Percentiles rank a stretch among this genome's conserved stretches.
Evolutionary conservation across 2,797 vertebrate species (phyloP).

Genomic region (Rhinogobio ventralis): DNA sequence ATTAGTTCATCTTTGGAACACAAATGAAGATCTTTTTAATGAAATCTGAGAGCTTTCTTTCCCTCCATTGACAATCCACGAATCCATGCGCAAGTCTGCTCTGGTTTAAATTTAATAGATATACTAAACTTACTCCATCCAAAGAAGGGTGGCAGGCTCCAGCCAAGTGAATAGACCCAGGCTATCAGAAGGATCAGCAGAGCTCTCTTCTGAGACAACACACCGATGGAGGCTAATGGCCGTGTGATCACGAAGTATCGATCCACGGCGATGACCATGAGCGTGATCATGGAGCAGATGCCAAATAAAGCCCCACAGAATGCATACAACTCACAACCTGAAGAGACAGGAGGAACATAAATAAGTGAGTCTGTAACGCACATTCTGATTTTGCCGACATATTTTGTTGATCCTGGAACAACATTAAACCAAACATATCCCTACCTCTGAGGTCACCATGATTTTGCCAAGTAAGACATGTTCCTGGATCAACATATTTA

Average conservation of each 20-base stretch:
- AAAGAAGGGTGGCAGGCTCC: constrained; percentile 96
- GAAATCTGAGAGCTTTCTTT: too few species aligned
- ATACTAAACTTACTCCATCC: constrained; percentile 90
- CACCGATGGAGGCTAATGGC: constrained; percentile 88
- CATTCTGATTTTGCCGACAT: too few species aligned
- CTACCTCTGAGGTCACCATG: too few species aligned
- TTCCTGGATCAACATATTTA: too few species aligned
- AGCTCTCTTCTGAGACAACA: constrained; percentile 85
- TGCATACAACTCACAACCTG: constrained; percentile 92
- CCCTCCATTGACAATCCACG: too few species aligned
- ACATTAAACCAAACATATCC: too few species aligned
- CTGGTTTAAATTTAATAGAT: not conserved
- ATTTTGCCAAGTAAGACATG: too few species aligned
- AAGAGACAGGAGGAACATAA: constrained; percentile 7
- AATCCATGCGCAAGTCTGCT: too few species aligned
- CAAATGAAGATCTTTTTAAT: too few species aligned
- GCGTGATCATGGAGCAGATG: constrained; percentile 96
- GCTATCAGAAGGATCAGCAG: constrained; percentile 81
- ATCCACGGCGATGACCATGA: constrained; percentile 90
- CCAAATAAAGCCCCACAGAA: constrained; percentile 95
- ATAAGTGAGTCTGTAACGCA: not conserved
- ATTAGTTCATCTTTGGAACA: too few species aligned
- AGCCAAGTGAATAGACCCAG: constrained; percentile 90
- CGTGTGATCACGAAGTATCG: constrained; percentile 95
- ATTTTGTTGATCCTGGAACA: too few species aligned